Percentiles rank a stretch among this genome's conserved stretches.
Evolutionary conservation across 2,888 invertebrate genomes (phyloP).

Genomic region (Aproaerema taeniolella): DNA sequence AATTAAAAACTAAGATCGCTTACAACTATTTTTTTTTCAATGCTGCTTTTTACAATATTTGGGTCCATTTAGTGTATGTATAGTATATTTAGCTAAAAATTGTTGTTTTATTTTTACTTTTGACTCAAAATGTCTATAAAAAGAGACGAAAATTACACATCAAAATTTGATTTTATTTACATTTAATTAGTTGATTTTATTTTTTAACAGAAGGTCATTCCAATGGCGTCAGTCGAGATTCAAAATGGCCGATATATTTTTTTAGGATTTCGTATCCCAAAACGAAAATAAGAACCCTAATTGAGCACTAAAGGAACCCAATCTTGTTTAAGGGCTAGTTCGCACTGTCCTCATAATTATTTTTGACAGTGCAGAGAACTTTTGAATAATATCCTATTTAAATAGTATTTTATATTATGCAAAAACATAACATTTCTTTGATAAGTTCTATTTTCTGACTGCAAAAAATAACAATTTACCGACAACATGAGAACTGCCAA

Average conservation of each 20-base stretch:
- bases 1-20: constrained; percentile 46
- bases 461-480: too few species aligned
- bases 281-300: background rate
- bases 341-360: too few species aligned
- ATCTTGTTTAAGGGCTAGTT: constrained; percentile 33
- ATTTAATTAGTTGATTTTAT: constrained; percentile 25
- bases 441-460: too few species aligned
- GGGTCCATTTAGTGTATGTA: constrained; percentile 56
- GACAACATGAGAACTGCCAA: too few species aligned
- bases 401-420: too few species aligned
- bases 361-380: too few species aligned
- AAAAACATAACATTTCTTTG: too few species aligned
- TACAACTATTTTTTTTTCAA: constrained; percentile 47
- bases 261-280: constrained; percentile 14
- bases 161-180: constrained; percentile 59
- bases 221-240: constrained; percentile 48
- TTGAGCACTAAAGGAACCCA: constrained; percentile 59
- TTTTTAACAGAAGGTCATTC: constrained; percentile 21
- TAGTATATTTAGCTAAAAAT: constrained; percentile 38
- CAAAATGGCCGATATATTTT: constrained; percentile 28
- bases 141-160: constrained; percentile 29
- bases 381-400: too few species aligned
- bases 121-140: constrained; percentile 25
- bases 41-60: constrained; percentile 57
- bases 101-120: constrained; percentile 22